These are phyloP conservation scores for Chrysogorgia sp. DNA, from an alignment of 92 coral and sea anemone species.

Conservation along the genomic window DNA sequence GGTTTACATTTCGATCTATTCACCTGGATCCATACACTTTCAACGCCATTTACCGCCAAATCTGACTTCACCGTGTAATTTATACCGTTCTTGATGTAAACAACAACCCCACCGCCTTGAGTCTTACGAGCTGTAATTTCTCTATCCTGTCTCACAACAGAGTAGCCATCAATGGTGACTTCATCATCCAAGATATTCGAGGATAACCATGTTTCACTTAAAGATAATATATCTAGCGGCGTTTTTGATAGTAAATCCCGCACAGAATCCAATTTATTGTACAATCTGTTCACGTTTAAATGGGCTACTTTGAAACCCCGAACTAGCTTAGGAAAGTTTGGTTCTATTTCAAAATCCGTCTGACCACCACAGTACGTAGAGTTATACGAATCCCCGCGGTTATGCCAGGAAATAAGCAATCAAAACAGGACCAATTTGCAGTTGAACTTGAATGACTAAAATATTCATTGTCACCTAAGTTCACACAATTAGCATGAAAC, in stretches of 20 bases:
- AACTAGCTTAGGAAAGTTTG: background rate
- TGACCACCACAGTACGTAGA: too few species aligned
- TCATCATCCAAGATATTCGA: background rate
- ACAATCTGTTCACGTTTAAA: constrained; percentile 41
- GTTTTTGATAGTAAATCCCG: constrained; percentile 21
- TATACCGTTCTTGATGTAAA: constrained; percentile 23
- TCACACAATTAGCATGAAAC: too few species aligned
- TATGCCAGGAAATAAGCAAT: too few species aligned
- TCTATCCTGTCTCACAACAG: background rate
- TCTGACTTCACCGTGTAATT: constrained; percentile 19
- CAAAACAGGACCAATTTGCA: too few species aligned
- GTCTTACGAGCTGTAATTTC: background rate
- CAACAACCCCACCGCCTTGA: constrained; percentile 9
- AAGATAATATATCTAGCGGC: constrained; percentile 30
- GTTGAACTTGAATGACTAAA: too few species aligned
- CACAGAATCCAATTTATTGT: constrained; percentile 40
- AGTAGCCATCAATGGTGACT: constrained; percentile 6
- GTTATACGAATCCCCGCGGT: too few species aligned
- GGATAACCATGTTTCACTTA: constrained; percentile 44
- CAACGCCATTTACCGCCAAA: background rate
- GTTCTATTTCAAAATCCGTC: too few species aligned
- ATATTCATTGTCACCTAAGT: too few species aligned
- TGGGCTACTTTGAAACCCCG: constrained; percentile 19
- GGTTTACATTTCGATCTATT: background rate
- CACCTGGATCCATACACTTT: background rate